These are phyloP conservation scores for Epinotia ramella DNA, from an alignment of 2,888 invertebrate species.

Conservation along the genomic window DNA sequence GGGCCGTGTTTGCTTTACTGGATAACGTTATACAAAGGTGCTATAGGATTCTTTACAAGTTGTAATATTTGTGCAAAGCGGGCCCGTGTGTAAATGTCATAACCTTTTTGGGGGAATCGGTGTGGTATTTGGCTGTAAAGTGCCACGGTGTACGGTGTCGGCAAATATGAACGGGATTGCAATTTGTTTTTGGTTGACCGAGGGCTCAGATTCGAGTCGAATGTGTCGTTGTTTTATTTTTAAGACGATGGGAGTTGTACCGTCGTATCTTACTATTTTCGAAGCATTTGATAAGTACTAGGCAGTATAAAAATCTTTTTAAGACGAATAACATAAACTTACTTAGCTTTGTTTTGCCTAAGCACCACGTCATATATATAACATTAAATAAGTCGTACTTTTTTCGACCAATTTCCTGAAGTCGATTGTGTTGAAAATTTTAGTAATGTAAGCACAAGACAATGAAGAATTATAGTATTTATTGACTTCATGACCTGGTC, in stretches of 20 bases:
- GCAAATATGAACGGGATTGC: conserved; percentile 15
- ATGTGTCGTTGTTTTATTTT: neutral
- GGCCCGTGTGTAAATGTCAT: conserved; percentile 48
- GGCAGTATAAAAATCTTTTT: no score
- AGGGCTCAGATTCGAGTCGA: no score
- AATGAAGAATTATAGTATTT: no score
- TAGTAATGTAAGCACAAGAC: no score
- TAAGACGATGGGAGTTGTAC: neutral
- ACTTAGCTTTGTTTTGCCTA: no score
- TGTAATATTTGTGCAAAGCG: conserved; percentile 48
- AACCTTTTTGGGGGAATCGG: conserved; percentile 49
- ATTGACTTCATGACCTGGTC: no score
- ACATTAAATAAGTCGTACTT: no score
- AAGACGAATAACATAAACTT: no score
- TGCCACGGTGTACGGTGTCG: conserved; percentile 49
- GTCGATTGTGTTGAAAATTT: no score
- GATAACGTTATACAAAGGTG: conserved; percentile 40
- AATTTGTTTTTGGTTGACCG: conserved; percentile 6
- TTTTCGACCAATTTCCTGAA: no score
- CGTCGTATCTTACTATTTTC: neutral
- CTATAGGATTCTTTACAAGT: conserved; percentile 39
- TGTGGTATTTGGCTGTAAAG: conserved; percentile 56
- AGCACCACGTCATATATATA: no score
- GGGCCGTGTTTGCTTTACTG: conserved; percentile 29
- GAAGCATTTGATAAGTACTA: no score